phyloP scores from a whole-genome alignment of 2,797 vertebrate species.

The Hippoglossus hippoglossus region DNA sequence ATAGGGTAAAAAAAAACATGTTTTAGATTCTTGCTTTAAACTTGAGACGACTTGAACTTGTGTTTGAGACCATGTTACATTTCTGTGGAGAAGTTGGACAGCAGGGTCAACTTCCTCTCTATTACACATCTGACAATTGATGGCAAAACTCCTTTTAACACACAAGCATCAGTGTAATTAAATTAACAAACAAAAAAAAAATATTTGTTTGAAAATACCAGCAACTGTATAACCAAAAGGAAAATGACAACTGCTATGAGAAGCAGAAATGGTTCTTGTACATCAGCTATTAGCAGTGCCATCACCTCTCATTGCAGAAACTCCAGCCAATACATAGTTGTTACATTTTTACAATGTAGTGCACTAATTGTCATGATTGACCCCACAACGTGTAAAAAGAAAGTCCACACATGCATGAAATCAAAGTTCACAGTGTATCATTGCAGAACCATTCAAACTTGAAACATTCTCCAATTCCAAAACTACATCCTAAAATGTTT shows the following conservation, averaged over 20 bases:
- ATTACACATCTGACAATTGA: neutral
- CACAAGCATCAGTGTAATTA: neutral
- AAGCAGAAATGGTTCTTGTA: neutral
- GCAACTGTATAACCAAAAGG: neutral
- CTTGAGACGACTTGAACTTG: conserved; percentile 13
- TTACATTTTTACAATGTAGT: too few relatives aligned
- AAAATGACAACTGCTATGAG: neutral
- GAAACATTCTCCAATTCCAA: neutral
- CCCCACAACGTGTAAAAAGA: neutral
- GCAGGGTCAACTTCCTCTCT: neutral
- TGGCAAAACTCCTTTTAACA: neutral
- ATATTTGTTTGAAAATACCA: neutral
- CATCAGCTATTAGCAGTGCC: neutral
- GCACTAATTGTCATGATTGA: neutral
- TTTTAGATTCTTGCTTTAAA: conserved; percentile 19
- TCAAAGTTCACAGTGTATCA: neutral
- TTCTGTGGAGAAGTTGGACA: neutral
- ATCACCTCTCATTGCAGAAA: conserved; percentile 10
- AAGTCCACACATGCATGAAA: neutral
- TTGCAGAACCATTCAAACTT: conserved; percentile 6
- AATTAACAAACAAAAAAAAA: neutral
- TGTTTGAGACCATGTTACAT: conserved; percentile 10
- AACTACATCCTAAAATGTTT: neutral
- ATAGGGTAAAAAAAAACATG: conserved; percentile 8
- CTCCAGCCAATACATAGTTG: neutral